Conservation (phyloP, 1,140 invertebrate genomes). For the Lanistes nyassanus region DNA sequence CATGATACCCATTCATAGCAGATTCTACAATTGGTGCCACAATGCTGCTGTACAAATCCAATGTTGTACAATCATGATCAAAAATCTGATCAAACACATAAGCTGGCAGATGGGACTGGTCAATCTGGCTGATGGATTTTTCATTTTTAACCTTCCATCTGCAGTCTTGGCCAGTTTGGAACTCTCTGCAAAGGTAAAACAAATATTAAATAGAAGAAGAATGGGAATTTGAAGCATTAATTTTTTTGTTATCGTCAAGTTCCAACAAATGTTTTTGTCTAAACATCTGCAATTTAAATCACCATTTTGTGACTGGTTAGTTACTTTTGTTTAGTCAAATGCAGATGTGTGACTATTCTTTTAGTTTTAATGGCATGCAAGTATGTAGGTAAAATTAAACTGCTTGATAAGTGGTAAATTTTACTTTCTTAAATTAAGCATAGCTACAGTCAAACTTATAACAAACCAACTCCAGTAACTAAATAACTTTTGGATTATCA, state of each 20-base stretch:
- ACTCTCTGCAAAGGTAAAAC: conserved; percentile 36
- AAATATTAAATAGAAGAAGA: background rate
- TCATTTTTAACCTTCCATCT: conserved; percentile 39
- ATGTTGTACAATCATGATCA: conserved; percentile 44
- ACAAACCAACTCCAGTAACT: too few relatives aligned
- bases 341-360: background rate
- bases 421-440: too few relatives aligned
- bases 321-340: background rate
- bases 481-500: too few relatives aligned
- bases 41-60: conserved; percentile 50
- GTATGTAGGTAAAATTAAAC: background rate
- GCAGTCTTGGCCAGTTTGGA: conserved; percentile 23
- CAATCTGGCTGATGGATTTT: conserved; percentile 27
- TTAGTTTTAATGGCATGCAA: background rate
- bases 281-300: background rate
- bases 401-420: background rate
- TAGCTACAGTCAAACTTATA: too few relatives aligned
- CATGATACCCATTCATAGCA: conserved; percentile 55
- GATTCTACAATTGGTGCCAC: conserved; percentile 49
- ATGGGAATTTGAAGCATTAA: background rate
- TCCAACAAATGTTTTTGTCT: background rate
- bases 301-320: conserved; percentile 5
- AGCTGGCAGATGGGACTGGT: conserved; percentile 21
- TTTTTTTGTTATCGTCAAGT: background rate
- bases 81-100: conserved; percentile 53